Evolutionary conservation across 2,797 vertebrate species (phyloP), one percentile per base, ranked within the genome.

Genomic region (Forpus xanthops): DNA sequence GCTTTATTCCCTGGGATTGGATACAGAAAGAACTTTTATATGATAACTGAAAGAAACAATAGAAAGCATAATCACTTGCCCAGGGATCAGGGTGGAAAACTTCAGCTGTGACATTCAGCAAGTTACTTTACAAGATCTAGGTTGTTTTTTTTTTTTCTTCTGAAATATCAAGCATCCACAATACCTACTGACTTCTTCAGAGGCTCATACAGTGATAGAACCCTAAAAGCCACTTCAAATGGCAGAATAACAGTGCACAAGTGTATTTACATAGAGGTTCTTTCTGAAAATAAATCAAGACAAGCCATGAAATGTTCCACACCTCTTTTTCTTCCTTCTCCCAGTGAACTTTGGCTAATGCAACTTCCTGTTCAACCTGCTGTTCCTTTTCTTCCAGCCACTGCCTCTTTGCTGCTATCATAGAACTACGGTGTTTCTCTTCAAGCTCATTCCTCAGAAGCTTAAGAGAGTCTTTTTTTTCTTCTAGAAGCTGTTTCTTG

Each of bases 381-480:
- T 96, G 94, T 50, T 98, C 97, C 76, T 97, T 98, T 89, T 99
- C 98, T 96, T 97, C 97, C 89, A 97, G 93, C 98, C 98, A 99
- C 50, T 97, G 97, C 84, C 71, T 95, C 96, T 98, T 98, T 56
- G 98, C 97, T 65, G 96, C 92, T 31, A 30, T 68, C 83, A 98
- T 44, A 7, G 97, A 96, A 65, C 86, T 95, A 89, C 89, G 94
- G 87, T 99, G 98, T 55, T 98, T 98, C 82, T 97, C 96, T 96
- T 99, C 98, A 37, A 99, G 97, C 52, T 98, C 97, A 31, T 84
- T 77, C 85, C 93, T 98, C 50, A 98, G 96, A 86, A 95, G 97
- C 62, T 97, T 98, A 95, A 99, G 80, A 85, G 96, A 94, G 8
- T 72, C 42, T 83, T 97, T 95, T 75, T 91, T 98, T 92, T 98